Percentiles rank a stretch among this genome's conserved stretches.
These are phyloP conservation scores for Thalassoma bifasciatum DNA, from an alignment of 2,113 vertebrate genomes.

Conservation along the genomic window DNA sequence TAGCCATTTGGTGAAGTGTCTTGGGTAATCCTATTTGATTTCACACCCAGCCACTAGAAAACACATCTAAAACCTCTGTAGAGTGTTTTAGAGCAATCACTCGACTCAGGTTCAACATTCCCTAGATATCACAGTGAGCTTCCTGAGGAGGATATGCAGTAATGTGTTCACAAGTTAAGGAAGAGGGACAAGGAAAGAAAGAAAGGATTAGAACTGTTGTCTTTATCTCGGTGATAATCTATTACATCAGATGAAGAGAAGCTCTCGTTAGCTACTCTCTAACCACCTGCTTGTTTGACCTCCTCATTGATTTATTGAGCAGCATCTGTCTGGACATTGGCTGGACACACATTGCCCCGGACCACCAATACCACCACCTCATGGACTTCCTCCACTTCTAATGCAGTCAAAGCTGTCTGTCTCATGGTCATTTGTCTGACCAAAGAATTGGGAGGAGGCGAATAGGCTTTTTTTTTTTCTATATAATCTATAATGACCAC, in stretches of 20 bases:
- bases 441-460: neutral
- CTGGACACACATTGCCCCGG: conserved; percentile 23
- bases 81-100: conserved; percentile 17
- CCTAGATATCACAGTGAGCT: neutral
- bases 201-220: conserved; percentile 18
- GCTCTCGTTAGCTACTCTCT: conserved; percentile 56
- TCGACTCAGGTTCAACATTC: conserved; percentile 9
- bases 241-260: conserved; percentile 52
- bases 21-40: conserved; percentile 49
- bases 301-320: conserved; percentile 76
- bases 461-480: neutral
- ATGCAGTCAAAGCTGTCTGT: conserved; percentile 1
- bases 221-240: conserved; percentile 41
- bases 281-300: conserved; percentile 66
- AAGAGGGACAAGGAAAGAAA: neutral
- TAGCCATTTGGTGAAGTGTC: conserved; percentile 64
- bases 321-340: conserved; percentile 58
- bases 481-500: too few species aligned
- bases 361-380: neutral
- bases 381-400: conserved; percentile 8
- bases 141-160: conserved; percentile 8
- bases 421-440: neutral
- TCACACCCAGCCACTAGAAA: conserved; percentile 32
- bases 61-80: conserved; percentile 18
- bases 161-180: neutral